Percentiles rank a stretch among this genome's conserved stretches.
These are phyloP conservation scores for Petrocephalus microphthalmus DNA, from an alignment of 2,113 vertebrate species.

Conservation along the genomic window DNA sequence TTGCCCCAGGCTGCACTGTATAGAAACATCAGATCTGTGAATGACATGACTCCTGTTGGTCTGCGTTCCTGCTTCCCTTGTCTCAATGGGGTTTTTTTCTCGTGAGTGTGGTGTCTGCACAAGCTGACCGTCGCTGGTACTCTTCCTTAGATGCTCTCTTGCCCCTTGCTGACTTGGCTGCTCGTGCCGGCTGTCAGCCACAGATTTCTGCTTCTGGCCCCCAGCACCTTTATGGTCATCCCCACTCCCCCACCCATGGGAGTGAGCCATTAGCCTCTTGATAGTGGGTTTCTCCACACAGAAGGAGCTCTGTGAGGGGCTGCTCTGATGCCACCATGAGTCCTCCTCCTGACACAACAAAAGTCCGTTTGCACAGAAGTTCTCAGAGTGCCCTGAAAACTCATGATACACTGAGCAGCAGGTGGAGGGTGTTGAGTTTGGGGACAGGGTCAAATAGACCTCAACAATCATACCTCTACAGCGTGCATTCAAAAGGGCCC, in stretches of 20 bases:
- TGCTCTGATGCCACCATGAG: not conserved
- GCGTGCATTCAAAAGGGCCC: not conserved
- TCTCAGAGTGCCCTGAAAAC: not conserved
- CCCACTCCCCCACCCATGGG: not conserved
- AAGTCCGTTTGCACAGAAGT: not conserved
- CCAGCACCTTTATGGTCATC: not conserved
- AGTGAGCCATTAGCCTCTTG: not conserved
- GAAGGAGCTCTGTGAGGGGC: not conserved
- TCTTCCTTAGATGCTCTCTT: not conserved
- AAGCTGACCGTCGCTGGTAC: constrained; percentile 8
- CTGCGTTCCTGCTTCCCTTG: constrained; percentile 59
- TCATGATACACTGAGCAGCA: not conserved
- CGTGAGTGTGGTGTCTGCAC: not conserved
- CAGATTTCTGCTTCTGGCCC: not conserved
- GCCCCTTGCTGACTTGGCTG: not conserved
- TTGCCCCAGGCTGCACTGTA: constrained; percentile 55
- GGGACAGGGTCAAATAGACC: not conserved
- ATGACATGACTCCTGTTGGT: constrained; percentile 33
- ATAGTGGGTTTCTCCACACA: not conserved
- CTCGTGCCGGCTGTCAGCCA: not conserved
- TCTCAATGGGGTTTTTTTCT: constrained; percentile 11
- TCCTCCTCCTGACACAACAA: not conserved
- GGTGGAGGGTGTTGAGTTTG: not conserved
- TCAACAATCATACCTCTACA: not conserved
- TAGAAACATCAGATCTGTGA: constrained; percentile 50